These are phyloP conservation scores for Gryon sp. DNA, from an alignment of 1,140 invertebrate genomes.

Conservation along the genomic window DNA sequence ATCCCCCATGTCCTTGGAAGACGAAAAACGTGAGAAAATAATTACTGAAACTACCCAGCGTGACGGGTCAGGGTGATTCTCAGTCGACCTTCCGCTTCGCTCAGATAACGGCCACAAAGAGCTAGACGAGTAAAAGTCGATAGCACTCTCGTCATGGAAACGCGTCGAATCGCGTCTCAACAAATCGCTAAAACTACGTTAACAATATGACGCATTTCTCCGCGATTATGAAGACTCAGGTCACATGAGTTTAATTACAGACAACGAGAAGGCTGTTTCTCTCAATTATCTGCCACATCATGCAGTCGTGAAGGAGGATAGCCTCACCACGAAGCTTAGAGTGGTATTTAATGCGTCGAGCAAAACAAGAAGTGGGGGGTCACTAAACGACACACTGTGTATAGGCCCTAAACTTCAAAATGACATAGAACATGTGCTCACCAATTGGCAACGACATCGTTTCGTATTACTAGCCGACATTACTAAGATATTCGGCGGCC, in stretches of 20 bases:
- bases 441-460: background rate
- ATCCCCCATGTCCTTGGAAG: background rate
- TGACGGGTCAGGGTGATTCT: background rate
- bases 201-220: background rate
- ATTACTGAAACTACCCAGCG: background rate
- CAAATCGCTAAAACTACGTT: background rate
- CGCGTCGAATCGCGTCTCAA: background rate
- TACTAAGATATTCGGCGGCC: background rate
- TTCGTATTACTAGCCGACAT: background rate
- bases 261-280: background rate
- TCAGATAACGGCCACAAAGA: background rate
- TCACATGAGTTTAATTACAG: background rate
- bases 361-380: background rate
- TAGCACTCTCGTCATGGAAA: background rate
- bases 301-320: slow-evolving; percentile 68
- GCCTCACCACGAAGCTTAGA: slow-evolving; percentile 66
- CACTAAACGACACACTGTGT: background rate
- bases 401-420: background rate
- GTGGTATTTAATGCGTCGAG: slow-evolving; percentile 69
- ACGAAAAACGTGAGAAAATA: background rate
- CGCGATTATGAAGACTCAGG: background rate
- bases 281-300: slow-evolving; percentile 73
- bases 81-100: background rate
- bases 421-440: background rate
- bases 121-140: background rate